Evolutionary conservation across 2,888 invertebrate genomes (phyloP), one percentile per base, ranked within the genome.

Genomic region (Leptura quadrifasciata): DNA sequence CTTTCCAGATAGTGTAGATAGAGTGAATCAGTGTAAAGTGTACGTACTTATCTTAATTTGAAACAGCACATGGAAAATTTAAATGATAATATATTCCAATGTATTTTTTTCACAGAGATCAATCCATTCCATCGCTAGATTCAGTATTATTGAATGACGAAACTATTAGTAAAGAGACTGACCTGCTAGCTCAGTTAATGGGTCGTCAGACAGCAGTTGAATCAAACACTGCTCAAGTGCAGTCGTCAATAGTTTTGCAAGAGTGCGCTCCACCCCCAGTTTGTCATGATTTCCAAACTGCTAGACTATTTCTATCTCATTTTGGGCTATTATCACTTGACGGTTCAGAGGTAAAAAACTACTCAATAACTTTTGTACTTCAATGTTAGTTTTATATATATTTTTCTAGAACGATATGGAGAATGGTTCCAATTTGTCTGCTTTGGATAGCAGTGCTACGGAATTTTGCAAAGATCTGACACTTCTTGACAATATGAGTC

Each of bases 221-320:
- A 82, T 77, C 83, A 5, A 87, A 86, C 79, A 79, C 88, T 61
- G 79, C 83, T 65, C 82, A 84, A 20, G 77, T 81, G 10, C 86
- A 87, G 64, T 77, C 84, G 1, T 79, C 81, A 24, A 58, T 60
- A 9, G 63, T 55, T 75, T 79, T 83, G 21, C 93, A 94, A 12
- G 97, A 97, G 86, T 95, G 95, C 81, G 90, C 92, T 0, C 95
- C 97, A 1, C 97, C 96, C 0, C 91, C 94, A 2, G 94, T 95
- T 2, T 96, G 96, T 82, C 95, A 96, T 73, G 97, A 98, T 87
- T 98, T 98, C 87, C 98, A 98, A 90, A 98, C 98, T 0, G 97
- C 98, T 1, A 92, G 99, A 67, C 91, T 99, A 27, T 97, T 99
- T 88, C 91, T 99, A 18, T 97, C 98, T 2, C 98, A 99, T 89